Base-by-base conservation (phyloP, 2,888 invertebrate species). In the Melipona bicolor region DNA sequence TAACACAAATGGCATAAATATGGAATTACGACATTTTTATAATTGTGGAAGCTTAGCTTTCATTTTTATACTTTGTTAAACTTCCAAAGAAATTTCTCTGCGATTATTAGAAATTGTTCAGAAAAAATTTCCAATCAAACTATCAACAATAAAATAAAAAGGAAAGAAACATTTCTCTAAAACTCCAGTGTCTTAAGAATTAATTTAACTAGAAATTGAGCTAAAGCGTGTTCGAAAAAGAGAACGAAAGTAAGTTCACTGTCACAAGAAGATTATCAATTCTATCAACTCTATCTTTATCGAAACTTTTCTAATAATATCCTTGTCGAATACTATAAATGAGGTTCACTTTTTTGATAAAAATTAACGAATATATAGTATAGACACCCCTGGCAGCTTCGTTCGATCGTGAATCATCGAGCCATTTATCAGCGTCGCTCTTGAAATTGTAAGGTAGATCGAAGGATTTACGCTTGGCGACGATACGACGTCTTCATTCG, bases 381-480 rank as follows among this genome's bases (percentile, higher is more conserved):
- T 36, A 64, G 15, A 21, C 59, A n/a, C 21, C 36, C 24, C 17
- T 11, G 24, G 15, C 11, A 5, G 67, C 54, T 21, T n/a, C 49
- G 36, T 50, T 54, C 52, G 21, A 52, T 80, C 61, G 70, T 9
- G 54, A 24, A 64, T 49, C 65, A 67, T 83, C 71, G 56, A n/a
- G 27, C 64, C 49, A 64, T 77, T 75, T 75, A 69, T 68, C 79
- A 32, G 11, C n/a, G 72, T 24, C n/a, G 50, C 13, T 62, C 68
- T 74, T 21, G 32, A 67, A 79, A 80, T 86, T 32, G 77, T 27
- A 65, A 74, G 64, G 54, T 64, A 69, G 54, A 78, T 81, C 77
- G 52, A 73, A 74, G 81, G 69, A 85, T 70, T 86, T 84, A 88
- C 85, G 85, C 59, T 64, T 49, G n/a, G 24, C 54, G n/a, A 62